Percentiles rank a stretch among this genome's conserved stretches.
These are phyloP conservation scores for Centropus bengalensis DNA, from an alignment of 2,113 vertebrate species.

Conservation along the genomic window DNA sequence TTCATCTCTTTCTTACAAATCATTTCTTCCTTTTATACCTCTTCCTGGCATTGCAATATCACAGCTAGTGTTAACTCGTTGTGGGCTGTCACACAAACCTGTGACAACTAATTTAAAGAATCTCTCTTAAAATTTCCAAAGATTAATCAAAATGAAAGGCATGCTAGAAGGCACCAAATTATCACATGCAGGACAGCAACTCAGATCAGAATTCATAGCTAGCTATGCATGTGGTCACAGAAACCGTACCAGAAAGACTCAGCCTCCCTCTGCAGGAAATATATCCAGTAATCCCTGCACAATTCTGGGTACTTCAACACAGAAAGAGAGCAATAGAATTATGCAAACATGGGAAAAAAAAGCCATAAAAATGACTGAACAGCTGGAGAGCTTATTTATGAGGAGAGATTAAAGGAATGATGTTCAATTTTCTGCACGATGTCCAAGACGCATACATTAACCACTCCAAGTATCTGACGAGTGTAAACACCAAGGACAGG, in stretches of 20 bases:
- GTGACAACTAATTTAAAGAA: neutral
- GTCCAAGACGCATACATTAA: neutral
- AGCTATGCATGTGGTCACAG: neutral
- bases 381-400: neutral
- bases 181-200: neutral
- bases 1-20: neutral
- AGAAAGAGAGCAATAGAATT: neutral
- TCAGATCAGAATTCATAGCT: neutral
- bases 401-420: neutral
- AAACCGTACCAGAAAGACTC: neutral
- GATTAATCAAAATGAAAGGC: neutral
- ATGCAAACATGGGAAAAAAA: neutral
- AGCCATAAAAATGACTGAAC: neutral
- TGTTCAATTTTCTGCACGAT: conserved; percentile 6
- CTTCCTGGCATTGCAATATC: neutral
- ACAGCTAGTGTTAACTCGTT: neutral
- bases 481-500: neutral
- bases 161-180: neutral
- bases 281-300: neutral
- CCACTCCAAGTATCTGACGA: neutral
- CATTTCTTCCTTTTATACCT: neutral
- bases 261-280: neutral
- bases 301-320: neutral
- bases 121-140: neutral
- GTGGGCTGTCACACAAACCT: neutral